Evolutionary conservation across 2,113 vertebrate genomes (phyloP).

Genomic region (Oncorhynchus kisutch): DNA sequence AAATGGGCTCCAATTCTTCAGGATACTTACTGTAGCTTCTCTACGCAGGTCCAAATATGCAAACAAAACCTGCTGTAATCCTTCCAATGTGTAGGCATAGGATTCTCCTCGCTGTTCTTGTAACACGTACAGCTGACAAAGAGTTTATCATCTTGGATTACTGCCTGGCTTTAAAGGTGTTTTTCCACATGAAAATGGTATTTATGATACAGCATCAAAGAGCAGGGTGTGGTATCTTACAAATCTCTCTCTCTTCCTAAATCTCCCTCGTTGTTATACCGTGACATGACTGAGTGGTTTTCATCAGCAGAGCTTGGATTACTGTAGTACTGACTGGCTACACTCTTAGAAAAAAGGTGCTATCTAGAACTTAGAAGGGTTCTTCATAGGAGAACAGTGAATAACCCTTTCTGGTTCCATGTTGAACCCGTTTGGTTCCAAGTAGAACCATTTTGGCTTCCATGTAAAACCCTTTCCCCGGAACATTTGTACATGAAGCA

Average conservation of each 20-base stretch:
- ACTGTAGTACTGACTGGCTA: not conserved
- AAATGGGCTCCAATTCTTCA: slow-evolving; percentile 8
- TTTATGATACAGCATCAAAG: slow-evolving; percentile 36
- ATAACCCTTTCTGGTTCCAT: too few relatives aligned
- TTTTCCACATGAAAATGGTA: slow-evolving; percentile 16
- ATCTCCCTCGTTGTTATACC: not conserved
- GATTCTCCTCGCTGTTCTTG: slow-evolving; percentile 55
- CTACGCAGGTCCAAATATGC: slow-evolving; percentile 42
- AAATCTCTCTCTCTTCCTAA: slow-evolving; percentile 39
- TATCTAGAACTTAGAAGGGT: too few relatives aligned
- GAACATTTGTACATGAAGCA: too few relatives aligned
- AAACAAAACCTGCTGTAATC: slow-evolving; percentile 54
- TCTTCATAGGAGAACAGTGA: too few relatives aligned
- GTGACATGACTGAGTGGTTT: slow-evolving; percentile 34
- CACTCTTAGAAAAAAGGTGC: too few relatives aligned
- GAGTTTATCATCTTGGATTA: slow-evolving; percentile 59
- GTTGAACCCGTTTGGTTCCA: too few relatives aligned
- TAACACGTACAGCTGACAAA: slow-evolving; percentile 58
- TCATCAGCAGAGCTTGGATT: slow-evolving; percentile 11
- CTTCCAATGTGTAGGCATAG: slow-evolving; percentile 31
- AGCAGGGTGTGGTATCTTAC: slow-evolving; percentile 49
- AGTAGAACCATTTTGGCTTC: too few relatives aligned
- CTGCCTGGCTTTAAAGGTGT: slow-evolving; percentile 50
- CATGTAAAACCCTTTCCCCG: too few relatives aligned
- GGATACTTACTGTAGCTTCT: slow-evolving; percentile 42